Evolutionary conservation across 2,113 vertebrate species (phyloP), one percentile per base, ranked within the genome.

Genomic region (Puffinus mauretanicus): DNA sequence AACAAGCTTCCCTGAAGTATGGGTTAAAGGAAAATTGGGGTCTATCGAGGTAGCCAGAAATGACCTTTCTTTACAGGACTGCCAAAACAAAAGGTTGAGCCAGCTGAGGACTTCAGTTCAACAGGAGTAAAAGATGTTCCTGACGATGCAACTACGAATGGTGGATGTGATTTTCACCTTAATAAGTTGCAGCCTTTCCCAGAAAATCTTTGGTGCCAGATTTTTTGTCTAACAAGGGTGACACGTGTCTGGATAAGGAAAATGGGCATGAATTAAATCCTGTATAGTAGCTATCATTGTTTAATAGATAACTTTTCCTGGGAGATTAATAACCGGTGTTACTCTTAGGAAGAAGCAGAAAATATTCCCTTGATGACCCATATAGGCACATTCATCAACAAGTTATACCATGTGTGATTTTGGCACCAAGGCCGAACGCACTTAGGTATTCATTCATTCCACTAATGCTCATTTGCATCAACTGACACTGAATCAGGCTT

Each of bases 391-490:
- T 85, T 76, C 30, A 40, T 70, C 76, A 78, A 51, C 91, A 85
- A 71, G 70, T 76, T 92, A 27, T 8, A 19, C 82, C 79, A 4
- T 13, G 62, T 57, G 44, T 76, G 66, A 79, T 88, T 88, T 60
- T 95, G 78, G 75, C 75, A 76, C n/a, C 0, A 1, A 11, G 32
- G n/a, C 82, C 67, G 82, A 82, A 67, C 9, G 25, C 57, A 4
- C 24, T 51, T 73, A 64, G 47, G 29, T 60, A 52, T 87, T 82
- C 49, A 6, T 13, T 88, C 20, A 3, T 79, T 85, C 52, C 26
- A 1, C 38, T 87, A 55, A 52, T 36, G 34, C 78, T 88, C 49
- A 36, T 95, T 93, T 95, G 64, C 86, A 90, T 94, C 86, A 80
- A 86, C 62, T 92, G 93, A 77, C 88, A 86, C 22, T 60, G 78